These are phyloP conservation scores for Agonopterix alstromeriana DNA, from an alignment of 2,888 invertebrate species.

Conservation along the genomic window DNA sequence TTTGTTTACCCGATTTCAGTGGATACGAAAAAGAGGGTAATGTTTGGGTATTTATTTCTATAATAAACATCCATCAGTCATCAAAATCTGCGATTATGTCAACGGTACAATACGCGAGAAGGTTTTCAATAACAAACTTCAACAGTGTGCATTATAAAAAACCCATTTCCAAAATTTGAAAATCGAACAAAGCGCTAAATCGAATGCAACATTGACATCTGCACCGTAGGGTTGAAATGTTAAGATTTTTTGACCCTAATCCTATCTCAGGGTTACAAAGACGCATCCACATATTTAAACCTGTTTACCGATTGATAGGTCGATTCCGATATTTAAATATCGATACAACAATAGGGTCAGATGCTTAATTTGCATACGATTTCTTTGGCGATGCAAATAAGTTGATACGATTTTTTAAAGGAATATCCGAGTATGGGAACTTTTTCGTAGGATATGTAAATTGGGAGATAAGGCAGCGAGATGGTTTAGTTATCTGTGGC, in stretches of 20 bases:
- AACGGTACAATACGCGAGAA: constrained; percentile 11
- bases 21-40: background rate
- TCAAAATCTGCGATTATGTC: constrained; percentile 8
- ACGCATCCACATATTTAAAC: constrained; percentile 55
- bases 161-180: constrained; percentile 56
- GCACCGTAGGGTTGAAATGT: constrained; percentile 31
- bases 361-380: constrained; percentile 66
- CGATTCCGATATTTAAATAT: constrained; percentile 61
- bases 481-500: constrained; percentile 50
- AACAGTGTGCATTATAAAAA: constrained; percentile 50
- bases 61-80: background rate
- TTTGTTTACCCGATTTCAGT: no score
- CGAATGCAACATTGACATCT: constrained; percentile 62
- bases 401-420: constrained; percentile 46
- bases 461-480: constrained; percentile 58
- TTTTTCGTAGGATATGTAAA: constrained; percentile 47
- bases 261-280: constrained; percentile 53
- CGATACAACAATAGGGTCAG: constrained; percentile 45
- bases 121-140: constrained; percentile 25
- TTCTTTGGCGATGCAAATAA: constrained; percentile 67
- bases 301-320: constrained; percentile 71
- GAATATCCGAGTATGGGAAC: constrained; percentile 50
- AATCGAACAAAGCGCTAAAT: constrained; percentile 45
- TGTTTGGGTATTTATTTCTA: background rate
- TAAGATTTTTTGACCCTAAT: constrained; percentile 55